Evolutionary conservation across 2,888 invertebrate genomes (phyloP).

Genomic region (Terebella lapidaria): DNA sequence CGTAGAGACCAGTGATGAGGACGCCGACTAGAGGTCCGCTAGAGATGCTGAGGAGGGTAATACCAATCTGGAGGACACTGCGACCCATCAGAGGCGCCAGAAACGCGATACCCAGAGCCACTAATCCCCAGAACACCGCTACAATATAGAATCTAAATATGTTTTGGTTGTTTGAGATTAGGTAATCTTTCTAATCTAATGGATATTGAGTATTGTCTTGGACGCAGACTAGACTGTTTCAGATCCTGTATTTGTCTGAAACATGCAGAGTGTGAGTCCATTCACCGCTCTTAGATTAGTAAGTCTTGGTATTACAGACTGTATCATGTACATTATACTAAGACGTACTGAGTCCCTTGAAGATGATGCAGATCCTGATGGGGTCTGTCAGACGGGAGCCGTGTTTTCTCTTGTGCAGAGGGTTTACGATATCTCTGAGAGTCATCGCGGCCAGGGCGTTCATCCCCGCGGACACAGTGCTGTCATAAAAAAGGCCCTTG

Average conservation of each 20-base stretch:
- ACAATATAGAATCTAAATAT: too few species aligned
- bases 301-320: too few species aligned
- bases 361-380: background rate
- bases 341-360: constrained; percentile 2
- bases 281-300: too few species aligned
- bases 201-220: too few species aligned
- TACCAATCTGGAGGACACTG: background rate
- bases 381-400: background rate
- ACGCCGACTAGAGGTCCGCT: background rate
- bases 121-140: background rate
- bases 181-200: too few species aligned
- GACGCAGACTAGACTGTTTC: too few species aligned
- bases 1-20: background rate
- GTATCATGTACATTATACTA: too few species aligned
- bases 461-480: constrained; percentile 83
- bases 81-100: background rate
- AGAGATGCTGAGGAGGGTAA: background rate
- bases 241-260: too few species aligned
- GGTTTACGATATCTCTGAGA: constrained; percentile 77
- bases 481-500: too few species aligned
- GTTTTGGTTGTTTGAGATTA: too few species aligned
- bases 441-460: constrained; percentile 87
- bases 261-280: too few species aligned
- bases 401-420: constrained; percentile 59
- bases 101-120: background rate